Conservation (phyloP, 2,113 vertebrate genomes). For the Vombatus ursinus region DNA sequence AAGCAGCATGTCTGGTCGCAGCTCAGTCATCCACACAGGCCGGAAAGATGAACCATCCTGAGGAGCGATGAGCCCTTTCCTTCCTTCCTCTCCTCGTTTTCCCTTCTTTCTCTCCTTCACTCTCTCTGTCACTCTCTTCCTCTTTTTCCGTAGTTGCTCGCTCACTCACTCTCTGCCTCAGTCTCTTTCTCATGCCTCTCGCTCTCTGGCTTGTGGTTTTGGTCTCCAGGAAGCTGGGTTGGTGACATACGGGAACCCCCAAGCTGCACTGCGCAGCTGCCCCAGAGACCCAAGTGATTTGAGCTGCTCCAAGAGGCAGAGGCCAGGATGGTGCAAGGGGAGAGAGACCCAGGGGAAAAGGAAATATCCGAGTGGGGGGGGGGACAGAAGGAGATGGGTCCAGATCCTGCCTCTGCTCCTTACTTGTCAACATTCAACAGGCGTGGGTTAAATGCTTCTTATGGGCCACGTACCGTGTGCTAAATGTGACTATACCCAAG, state of each 20-base stretch:
- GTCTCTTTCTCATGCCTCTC: constrained; percentile 25
- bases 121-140: fast-evolving
- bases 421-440: not conserved
- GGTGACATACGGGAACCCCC: constrained; percentile 5
- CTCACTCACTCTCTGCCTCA: not conserved
- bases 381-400: not conserved
- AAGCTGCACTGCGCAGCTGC: not conserved
- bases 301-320: constrained; percentile 40
- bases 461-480: not conserved
- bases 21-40: not conserved
- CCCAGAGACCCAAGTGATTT: not conserved
- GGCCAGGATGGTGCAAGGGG: not conserved
- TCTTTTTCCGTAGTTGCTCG: not conserved
- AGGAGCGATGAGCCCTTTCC: not conserved
- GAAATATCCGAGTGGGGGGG: not conserved
- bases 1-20: constrained; percentile 20
- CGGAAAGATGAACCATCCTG: not conserved
- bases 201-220: constrained; percentile 67
- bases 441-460: not conserved
- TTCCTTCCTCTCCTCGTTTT: not conserved
- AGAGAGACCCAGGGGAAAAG: not conserved
- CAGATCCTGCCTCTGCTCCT: not conserved
- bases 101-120: not conserved
- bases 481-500: not conserved
- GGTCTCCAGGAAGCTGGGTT: constrained; percentile 80